These are phyloP conservation scores for Colistium nudipinnis DNA, from an alignment of 2,113 vertebrate species.

Conservation along the genomic window DNA sequence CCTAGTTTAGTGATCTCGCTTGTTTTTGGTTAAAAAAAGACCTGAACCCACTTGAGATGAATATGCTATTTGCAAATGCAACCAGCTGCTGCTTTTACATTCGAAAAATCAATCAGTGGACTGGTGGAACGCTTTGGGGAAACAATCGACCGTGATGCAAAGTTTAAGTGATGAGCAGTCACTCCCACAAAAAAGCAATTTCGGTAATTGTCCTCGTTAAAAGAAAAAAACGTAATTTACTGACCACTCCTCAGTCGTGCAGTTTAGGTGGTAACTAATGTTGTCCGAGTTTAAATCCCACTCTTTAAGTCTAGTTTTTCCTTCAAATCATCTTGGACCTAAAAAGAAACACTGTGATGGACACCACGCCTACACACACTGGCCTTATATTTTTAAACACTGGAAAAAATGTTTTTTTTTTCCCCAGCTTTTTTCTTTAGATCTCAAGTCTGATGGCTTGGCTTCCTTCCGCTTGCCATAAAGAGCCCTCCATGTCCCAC, in stretches of 20 bases:
- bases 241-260: neutral
- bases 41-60: neutral
- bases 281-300: too few relatives aligned
- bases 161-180: neutral
- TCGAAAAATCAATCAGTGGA: neutral
- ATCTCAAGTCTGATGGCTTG: conserved; percentile 6
- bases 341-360: neutral
- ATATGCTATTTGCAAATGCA: conserved; percentile 6
- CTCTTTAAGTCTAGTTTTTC: neutral
- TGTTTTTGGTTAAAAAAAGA: neutral
- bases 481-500: conserved; percentile 28
- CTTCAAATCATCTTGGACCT: neutral
- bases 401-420: too few relatives aligned
- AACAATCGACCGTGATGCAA: neutral
- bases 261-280: too few relatives aligned
- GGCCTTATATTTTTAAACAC: neutral
- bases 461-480: conserved; percentile 6
- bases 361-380: neutral
- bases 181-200: neutral
- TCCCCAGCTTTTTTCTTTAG: too few relatives aligned
- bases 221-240: neutral
- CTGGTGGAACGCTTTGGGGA: neutral
- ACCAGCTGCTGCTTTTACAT: neutral
- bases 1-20: neutral
- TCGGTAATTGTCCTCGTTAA: neutral